phyloP scores from a whole-genome alignment of 1,140 invertebrate species.

The Babylonia areolata region DNA sequence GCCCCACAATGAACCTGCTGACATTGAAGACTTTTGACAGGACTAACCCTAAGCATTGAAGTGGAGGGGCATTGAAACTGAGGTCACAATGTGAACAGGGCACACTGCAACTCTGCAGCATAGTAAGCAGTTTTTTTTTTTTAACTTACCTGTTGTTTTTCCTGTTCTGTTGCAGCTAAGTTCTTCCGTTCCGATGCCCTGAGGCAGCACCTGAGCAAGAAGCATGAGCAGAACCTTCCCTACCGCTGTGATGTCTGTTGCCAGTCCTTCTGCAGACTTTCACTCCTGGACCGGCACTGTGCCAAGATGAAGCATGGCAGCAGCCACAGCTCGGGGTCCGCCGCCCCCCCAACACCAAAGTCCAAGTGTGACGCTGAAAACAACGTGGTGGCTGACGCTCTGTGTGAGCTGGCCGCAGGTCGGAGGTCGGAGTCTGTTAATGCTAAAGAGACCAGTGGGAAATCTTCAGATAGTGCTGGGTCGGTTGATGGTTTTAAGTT shows the following conservation, averaged over 20 bases:
- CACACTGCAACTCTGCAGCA: no score
- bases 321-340: not conserved
- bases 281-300: not conserved
- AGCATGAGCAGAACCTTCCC: not conserved
- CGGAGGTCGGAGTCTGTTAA: not conserved
- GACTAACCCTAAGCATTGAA: no score
- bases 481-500: not conserved
- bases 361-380: conserved; percentile 9
- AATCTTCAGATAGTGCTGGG: not conserved
- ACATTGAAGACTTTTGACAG: no score
- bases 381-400: conserved; percentile 25
- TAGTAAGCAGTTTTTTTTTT: not conserved
- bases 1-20: no score
- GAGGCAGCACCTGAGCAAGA: conserved; percentile 23
- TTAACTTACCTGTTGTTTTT: not conserved
- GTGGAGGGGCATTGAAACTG: no score
- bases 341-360: not conserved
- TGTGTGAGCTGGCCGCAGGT: conserved; percentile 30
- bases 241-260: not conserved
- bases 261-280: not conserved
- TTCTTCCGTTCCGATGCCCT: conserved; percentile 27
- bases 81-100: no score
- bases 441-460: not conserved
- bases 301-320: not conserved
- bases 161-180: conserved; percentile 8